Base-by-base conservation (phyloP, 1,140 invertebrate genomes). In the Pteromalus puparum region DNA sequence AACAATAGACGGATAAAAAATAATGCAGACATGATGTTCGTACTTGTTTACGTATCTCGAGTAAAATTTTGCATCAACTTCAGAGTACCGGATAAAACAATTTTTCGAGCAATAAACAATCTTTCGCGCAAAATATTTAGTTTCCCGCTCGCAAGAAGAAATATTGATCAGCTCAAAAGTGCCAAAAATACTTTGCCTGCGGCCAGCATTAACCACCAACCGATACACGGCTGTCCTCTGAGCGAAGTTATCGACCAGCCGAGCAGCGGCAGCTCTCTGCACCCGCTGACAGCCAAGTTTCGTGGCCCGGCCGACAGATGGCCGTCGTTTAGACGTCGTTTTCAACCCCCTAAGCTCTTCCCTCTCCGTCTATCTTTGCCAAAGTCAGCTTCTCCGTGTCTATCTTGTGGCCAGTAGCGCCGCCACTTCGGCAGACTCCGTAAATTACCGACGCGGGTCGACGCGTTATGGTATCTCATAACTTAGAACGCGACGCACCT, bases 381-480 rank as follows among this genome's bases (percentile, higher is more conserved):
- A 48, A 48, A 48, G 46, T 48, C 46, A 48, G 46, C 38, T 72
- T 34, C 30, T n/a, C 15, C 24, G 24, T 30, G 24, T 73, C 38
- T 87, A 88, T 89, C 87, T 89, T 88, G 86, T 82, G 84, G 87
- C 21, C 18, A n/a, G 53, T 61, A 61, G 53, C 53, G 53, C 53
- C 53, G 53, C 61, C 81, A 81, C 85, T 83, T 87, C 85, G 87
- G 87, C 85, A 81, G 84, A 88, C 87, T 85, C 86, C 87, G 90
- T 92, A 89, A 91, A 91, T 93, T 93, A 93, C 91, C 91, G 91
- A 92, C 91, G 86, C 82, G 88, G 18, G 73, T 38, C 68, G 65
- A 38, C 48, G 72, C 48, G 42, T 85, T 73, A 78, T 61, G 65
- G 26, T 12, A 26, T n/a, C 82, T 38, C 82, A 83, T 83, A 77